phyloP scores from a whole-genome alignment of 2,113 vertebrate species.

The Alethe diademata region DNA sequence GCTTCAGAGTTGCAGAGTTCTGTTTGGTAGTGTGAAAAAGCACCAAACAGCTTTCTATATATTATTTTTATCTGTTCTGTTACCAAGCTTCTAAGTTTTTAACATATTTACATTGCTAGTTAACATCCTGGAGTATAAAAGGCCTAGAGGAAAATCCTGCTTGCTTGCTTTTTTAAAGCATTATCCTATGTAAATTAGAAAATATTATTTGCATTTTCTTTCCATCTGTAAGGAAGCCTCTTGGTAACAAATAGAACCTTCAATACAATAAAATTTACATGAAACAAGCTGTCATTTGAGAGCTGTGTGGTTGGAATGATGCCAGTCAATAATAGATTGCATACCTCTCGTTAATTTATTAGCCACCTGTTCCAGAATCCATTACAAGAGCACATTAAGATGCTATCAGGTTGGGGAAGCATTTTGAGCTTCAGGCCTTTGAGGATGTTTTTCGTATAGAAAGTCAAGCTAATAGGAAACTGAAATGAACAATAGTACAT shows the following conservation, averaged over 20 bases:
- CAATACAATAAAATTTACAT: constrained; percentile 51
- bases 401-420: constrained; percentile 4
- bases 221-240: neutral
- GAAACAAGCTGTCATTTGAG: constrained; percentile 51
- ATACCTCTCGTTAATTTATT: constrained; percentile 72
- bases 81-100: neutral
- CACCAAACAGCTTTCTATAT: neutral
- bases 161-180: neutral
- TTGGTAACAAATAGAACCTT: constrained; percentile 50
- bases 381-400: constrained; percentile 58
- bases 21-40: neutral
- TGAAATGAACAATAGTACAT: neutral
- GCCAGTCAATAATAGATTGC: constrained; percentile 66
- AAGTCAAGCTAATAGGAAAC: neutral
- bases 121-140: neutral
- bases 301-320: constrained; percentile 18
- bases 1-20: neutral
- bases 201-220: constrained; percentile 51
- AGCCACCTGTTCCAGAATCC: constrained; percentile 66
- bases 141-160: neutral
- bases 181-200: neutral
- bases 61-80: neutral
- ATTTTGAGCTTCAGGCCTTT: constrained; percentile 12
- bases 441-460: constrained; percentile 7
- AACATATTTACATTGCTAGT: neutral